Percentiles rank a stretch among this genome's conserved stretches.
Conservation (phyloP, 2,888 invertebrate genomes). For the Melanostoma scalare region DNA sequence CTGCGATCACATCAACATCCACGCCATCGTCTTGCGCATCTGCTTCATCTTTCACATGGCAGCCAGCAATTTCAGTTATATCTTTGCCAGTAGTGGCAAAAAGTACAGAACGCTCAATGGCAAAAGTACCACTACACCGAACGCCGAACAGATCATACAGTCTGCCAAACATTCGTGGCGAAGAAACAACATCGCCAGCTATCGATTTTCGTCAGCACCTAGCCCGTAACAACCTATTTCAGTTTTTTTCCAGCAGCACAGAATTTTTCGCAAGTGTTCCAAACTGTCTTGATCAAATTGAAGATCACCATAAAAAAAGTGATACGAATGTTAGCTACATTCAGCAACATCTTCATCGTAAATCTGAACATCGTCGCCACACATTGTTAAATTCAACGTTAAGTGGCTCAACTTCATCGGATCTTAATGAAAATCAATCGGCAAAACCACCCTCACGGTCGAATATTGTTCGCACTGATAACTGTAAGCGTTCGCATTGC, state of each 20-base stretch:
- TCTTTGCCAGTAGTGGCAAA: constrained; percentile 36
- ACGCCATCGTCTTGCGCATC: constrained; percentile 76
- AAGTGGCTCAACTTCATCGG: constrained; percentile 61
- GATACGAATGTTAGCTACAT: not conserved
- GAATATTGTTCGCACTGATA: constrained; percentile 76
- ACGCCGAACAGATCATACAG: constrained; percentile 75
- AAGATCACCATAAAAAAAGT: constrained; percentile 53
- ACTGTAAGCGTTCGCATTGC: constrained; percentile 77
- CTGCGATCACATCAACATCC: constrained; percentile 66
- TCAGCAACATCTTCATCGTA: constrained; percentile 39
- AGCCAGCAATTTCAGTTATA: constrained; percentile 71
- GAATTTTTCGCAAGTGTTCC: constrained; percentile 77
- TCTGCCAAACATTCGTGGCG: constrained; percentile 81
- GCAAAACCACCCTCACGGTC: constrained; percentile 32
- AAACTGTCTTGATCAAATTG: constrained; percentile 78
- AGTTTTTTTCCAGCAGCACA: constrained; percentile 41
- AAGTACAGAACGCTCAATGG: constrained; percentile 56
- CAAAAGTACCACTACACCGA: constrained; percentile 65
- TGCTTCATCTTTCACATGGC: constrained; percentile 79
- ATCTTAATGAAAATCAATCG: constrained; percentile 70
- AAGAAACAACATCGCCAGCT: constrained; percentile 76
- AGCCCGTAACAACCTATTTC: constrained; percentile 25
- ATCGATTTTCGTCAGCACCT: constrained; percentile 74
- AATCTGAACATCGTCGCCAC: constrained; percentile 52
- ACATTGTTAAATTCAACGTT: constrained; percentile 50